Percentiles rank a stretch among this genome's conserved stretches.
phyloP scores from a whole-genome alignment of 1,140 invertebrate genomes.

The Zaprionus nigranus region DNA sequence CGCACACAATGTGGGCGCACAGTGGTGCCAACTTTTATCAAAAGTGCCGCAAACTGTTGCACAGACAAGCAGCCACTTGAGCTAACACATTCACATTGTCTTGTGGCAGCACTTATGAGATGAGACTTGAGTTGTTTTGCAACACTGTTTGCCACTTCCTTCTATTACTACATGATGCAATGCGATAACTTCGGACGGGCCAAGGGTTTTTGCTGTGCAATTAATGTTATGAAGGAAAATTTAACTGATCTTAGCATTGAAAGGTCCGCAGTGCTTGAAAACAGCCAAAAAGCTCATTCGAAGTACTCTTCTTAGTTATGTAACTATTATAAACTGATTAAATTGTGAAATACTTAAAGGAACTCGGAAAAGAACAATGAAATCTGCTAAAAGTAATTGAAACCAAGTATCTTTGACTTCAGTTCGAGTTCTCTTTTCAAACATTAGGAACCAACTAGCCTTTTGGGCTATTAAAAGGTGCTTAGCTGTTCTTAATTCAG shows the following conservation, averaged over 20 bases:
- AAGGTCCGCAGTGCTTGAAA: not conserved
- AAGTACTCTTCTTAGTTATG: no score
- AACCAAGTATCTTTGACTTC: no score
- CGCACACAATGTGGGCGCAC: constrained; percentile 32
- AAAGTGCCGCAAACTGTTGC: not conserved
- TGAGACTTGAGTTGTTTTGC: constrained; percentile 10
- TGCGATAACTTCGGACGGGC: not conserved
- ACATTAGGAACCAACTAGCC: no score
- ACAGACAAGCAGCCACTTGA: constrained; percentile 9
- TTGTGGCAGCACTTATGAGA: not conserved
- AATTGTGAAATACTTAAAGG: no score
- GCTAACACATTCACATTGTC: constrained; percentile 18
- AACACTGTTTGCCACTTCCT: constrained; percentile 18
- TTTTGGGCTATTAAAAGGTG: not conserved
- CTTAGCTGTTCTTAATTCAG: not conserved
- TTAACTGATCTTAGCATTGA: not conserved
- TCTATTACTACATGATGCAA: constrained; percentile 6
- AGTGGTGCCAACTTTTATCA: constrained; percentile 33
- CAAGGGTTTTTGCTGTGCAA: not conserved
- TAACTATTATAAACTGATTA: no score
- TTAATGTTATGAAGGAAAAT: not conserved
- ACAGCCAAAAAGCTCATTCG: not conserved
- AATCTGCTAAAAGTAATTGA: not conserved
- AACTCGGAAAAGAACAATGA: not conserved
- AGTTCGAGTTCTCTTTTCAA: no score